Evolutionary conservation across 1,140 invertebrate genomes (phyloP).

Genomic region (Drosophila subpulchrella): DNA sequence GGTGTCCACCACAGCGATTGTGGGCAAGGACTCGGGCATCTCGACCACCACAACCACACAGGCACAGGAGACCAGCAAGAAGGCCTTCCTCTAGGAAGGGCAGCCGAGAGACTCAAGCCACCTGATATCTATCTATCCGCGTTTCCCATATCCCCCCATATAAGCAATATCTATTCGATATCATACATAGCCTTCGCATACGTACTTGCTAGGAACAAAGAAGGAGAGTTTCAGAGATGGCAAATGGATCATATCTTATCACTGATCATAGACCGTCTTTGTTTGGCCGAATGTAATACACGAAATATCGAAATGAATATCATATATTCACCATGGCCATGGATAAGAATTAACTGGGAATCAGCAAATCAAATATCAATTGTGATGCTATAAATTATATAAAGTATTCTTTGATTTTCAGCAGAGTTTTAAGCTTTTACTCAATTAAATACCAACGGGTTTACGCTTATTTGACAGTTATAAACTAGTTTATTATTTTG

Average conservation of each 20-base stretch:
- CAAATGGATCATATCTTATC: constrained; percentile 8
- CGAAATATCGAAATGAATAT: constrained; percentile 19
- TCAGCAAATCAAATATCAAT: constrained; percentile 5
- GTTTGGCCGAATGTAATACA: neutral
- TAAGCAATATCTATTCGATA: constrained; percentile 70
- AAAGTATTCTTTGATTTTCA: neutral
- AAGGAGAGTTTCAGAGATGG: constrained; percentile 24
- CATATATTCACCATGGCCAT: constrained; percentile 14
- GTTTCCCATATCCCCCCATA: constrained; percentile 15
- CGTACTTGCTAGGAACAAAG: constrained; percentile 33
- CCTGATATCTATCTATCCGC: constrained; percentile 17
- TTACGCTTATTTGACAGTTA: neutral
- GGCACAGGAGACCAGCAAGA: constrained; percentile 65
- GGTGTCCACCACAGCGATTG: constrained; percentile 65
- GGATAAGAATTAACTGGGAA: neutral
- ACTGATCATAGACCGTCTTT: constrained; percentile 18
- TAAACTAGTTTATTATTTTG: neutral
- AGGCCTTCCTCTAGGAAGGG: constrained; percentile 63
- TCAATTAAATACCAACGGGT: neutral
- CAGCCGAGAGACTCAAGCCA: constrained; percentile 38
- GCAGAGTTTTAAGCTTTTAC: too few relatives aligned
- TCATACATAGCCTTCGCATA: constrained; percentile 65
- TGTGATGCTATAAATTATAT: constrained; percentile 3
- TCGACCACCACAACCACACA: constrained; percentile 54
- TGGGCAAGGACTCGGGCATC: constrained; percentile 63